These are phyloP conservation scores for Lanius ludovicianus DNA, from an alignment of 2,113 vertebrate species.

Conservation along the genomic window DNA sequence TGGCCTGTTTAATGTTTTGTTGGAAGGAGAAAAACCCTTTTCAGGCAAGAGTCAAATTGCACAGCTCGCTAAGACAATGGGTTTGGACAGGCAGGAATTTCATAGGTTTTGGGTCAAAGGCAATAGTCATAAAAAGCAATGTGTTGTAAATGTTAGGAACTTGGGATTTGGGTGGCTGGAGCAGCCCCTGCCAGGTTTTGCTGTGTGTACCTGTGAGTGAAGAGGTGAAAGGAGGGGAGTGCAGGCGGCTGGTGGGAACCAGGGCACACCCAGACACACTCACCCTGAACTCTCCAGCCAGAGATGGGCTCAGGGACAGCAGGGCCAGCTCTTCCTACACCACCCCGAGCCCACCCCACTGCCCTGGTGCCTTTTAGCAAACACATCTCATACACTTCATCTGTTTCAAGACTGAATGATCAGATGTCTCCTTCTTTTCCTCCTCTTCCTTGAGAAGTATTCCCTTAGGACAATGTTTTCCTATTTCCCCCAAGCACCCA, in stretches of 20 bases:
- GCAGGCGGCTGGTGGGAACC: not conserved
- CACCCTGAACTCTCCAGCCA: not conserved
- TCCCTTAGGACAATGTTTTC: not conserved
- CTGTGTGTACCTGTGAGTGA: not conserved
- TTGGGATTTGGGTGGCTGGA: not conserved
- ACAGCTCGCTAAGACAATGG: not conserved
- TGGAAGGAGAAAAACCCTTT: conserved; percentile 3
- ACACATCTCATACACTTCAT: not conserved
- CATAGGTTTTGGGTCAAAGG: conserved; percentile 37
- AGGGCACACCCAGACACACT: not conserved
- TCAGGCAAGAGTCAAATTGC: not conserved
- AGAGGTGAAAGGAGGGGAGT: not conserved
- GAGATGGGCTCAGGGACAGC: conserved; percentile 29
- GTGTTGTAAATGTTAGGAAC: conserved; percentile 12
- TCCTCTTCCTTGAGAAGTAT: not conserved
- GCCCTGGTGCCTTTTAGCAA: conserved; percentile 9
- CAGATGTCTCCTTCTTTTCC: not conserved
- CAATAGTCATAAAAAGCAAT: not conserved
- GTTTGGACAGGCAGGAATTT: conserved; percentile 13
- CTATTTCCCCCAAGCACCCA: not conserved
- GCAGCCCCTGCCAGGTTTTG: not conserved
- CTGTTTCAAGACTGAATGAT: not conserved
- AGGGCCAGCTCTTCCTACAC: conserved; percentile 40
- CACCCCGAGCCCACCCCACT: not conserved
- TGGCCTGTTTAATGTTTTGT: not conserved